These are phyloP conservation scores for Diaprepes abbreviatus DNA, from an alignment of 2,888 invertebrate genomes.

Conservation along the genomic window DNA sequence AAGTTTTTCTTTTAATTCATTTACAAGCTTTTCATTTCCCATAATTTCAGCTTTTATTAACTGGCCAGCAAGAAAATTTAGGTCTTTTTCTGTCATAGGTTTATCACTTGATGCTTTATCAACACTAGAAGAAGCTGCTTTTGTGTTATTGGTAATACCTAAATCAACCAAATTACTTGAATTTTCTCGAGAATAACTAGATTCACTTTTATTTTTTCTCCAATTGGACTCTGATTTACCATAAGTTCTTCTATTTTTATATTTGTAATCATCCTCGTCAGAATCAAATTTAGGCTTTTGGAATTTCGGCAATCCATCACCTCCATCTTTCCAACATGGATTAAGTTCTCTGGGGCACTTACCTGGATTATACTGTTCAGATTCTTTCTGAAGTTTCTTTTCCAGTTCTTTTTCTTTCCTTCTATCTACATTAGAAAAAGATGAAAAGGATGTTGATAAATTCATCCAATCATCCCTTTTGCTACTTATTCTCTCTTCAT, in stretches of 20 bases:
- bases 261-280: conserved; percentile 57
- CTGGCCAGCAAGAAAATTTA: conserved; percentile 92
- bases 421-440: conserved; percentile 65
- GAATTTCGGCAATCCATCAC: conserved; percentile 82
- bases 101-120: background rate
- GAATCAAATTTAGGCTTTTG: conserved; percentile 67
- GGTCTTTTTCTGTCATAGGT: conserved; percentile 77
- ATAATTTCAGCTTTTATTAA: conserved; percentile 95
- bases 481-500: background rate
- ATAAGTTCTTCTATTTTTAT: conserved; percentile 20
- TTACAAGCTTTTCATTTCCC: conserved; percentile 81
- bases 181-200: conserved; percentile 24
- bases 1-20: conserved; percentile 81
- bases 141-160: too few relatives aligned
- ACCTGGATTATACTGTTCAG: conserved; percentile 77
- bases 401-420: conserved; percentile 69
- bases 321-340: conserved; percentile 93
- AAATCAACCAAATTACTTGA: conserved; percentile 9
- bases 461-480: conserved; percentile 84
- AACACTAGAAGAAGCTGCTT: background rate
- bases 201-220: conserved; percentile 45
- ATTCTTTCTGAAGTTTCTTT: conserved; percentile 70
- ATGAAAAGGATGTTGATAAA: conserved; percentile 69
- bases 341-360: conserved; percentile 85
- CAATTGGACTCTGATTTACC: conserved; percentile 41